phyloP scores from a whole-genome alignment of 2,113 vertebrate genomes.

The Toxostoma redivivum region DNA sequence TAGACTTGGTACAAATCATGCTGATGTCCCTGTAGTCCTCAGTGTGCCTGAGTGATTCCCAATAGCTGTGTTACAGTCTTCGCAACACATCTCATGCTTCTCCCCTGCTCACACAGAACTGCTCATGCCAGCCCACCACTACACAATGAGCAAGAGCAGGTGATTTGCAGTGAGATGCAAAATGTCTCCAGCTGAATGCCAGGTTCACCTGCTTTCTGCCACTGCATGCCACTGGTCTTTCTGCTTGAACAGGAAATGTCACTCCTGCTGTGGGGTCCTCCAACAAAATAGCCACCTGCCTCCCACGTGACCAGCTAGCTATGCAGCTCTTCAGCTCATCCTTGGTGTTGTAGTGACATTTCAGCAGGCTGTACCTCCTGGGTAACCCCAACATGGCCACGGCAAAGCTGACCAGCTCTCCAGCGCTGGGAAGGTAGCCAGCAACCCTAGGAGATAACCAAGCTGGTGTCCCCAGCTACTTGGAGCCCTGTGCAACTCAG shows the following conservation, averaged over 20 bases:
- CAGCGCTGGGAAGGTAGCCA: not conserved
- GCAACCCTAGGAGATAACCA: not conserved
- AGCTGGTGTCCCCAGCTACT: not conserved
- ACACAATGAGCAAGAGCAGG: not conserved
- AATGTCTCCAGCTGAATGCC: not conserved
- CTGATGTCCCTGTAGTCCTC: not conserved
- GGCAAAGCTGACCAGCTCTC: not conserved
- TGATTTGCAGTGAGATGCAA: not conserved
- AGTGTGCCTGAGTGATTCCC: not conserved
- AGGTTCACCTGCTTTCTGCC: not conserved
- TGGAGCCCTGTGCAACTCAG: not conserved
- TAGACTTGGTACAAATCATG: not conserved
- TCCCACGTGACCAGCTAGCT: not conserved
- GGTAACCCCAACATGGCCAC: not conserved
- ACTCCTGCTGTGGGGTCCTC: not conserved
- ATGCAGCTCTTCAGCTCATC: not conserved
- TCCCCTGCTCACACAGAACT: not conserved
- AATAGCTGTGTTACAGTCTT: not conserved
- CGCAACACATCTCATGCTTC: not conserved
- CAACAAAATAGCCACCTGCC: not conserved
- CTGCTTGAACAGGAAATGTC: not conserved
- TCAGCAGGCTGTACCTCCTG: not conserved
- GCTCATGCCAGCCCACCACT: not conserved
- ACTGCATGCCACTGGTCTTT: not conserved
- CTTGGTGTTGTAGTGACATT: not conserved